Evolutionary conservation across 2,113 vertebrate genomes (phyloP).

Genomic region (Chaetura pelagica): DNA sequence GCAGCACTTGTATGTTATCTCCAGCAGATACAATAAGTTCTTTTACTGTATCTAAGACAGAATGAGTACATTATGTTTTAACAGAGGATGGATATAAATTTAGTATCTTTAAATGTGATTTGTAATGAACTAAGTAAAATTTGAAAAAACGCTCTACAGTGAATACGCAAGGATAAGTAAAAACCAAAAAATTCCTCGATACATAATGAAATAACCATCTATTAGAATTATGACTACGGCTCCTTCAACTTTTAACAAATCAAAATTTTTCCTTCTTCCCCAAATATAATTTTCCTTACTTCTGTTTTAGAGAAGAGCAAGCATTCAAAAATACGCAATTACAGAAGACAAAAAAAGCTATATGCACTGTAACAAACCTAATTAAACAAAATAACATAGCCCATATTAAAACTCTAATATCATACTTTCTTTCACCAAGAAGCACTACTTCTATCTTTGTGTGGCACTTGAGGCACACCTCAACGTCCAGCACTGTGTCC

Average conservation of each 20-base stretch:
- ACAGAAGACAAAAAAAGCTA: background rate
- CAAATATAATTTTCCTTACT: background rate
- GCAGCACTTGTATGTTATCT: slow-evolving; percentile 68
- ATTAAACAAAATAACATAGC: background rate
- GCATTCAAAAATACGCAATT: background rate
- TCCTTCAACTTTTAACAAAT: background rate
- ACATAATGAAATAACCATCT: background rate
- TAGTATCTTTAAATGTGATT: background rate
- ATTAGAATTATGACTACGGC: background rate
- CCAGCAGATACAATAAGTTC: slow-evolving; percentile 75
- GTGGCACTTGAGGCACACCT: background rate
- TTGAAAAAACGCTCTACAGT: background rate
- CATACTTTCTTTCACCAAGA: background rate
- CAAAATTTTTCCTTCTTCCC: background rate
- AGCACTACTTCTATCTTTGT: background rate
- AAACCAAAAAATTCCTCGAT: background rate
- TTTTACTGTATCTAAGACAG: slow-evolving; percentile 58
- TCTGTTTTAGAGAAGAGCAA: background rate
- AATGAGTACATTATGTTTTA: background rate
- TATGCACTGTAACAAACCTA: background rate
- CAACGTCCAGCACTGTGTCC: background rate
- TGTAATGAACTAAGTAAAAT: background rate
- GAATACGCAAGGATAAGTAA: background rate
- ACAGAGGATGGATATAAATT: background rate
- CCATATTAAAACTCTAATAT: background rate